phyloP scores from a whole-genome alignment of 2,113 vertebrate species.

The Rhombomys opimus region DNA sequence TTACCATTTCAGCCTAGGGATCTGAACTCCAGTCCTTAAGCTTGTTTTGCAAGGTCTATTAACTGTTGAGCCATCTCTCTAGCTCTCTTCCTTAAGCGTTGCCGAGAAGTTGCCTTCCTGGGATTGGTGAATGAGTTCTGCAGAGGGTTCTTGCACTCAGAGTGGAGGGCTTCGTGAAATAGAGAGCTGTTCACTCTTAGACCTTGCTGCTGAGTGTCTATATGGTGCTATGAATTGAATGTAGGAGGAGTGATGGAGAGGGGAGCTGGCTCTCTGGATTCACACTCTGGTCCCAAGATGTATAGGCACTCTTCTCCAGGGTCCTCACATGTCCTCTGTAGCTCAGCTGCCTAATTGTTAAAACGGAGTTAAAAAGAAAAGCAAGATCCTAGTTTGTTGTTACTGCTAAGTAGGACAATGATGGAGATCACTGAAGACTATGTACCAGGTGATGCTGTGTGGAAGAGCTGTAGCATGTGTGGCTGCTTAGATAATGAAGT shows the following conservation, averaged over 20 bases:
- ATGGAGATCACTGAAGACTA: background rate
- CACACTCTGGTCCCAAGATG: background rate
- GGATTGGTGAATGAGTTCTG: background rate
- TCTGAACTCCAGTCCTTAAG: background rate
- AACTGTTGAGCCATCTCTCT: background rate
- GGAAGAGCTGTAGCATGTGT: background rate
- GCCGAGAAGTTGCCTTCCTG: background rate
- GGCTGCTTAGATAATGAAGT: background rate
- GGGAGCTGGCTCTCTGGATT: fast-evolving
- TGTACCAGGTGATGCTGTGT: background rate
- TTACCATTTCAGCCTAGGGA: background rate
- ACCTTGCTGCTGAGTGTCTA: too few relatives aligned
- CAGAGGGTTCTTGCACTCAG: too few relatives aligned
- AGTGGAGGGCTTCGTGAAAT: background rate
- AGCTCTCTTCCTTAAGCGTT: background rate
- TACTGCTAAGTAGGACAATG: background rate
- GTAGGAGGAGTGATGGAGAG: fast-evolving
- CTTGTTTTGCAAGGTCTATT: background rate
- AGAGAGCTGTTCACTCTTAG: too few relatives aligned
- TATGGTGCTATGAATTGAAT: background rate
- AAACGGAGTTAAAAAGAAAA: background rate
- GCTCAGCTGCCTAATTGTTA: background rate
- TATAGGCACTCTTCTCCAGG: background rate
- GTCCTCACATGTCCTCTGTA: background rate
- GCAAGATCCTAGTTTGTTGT: background rate